These are phyloP conservation scores for Scaptomyza hsui DNA, from an alignment of 1,140 invertebrate species.

Conservation along the genomic window DNA sequence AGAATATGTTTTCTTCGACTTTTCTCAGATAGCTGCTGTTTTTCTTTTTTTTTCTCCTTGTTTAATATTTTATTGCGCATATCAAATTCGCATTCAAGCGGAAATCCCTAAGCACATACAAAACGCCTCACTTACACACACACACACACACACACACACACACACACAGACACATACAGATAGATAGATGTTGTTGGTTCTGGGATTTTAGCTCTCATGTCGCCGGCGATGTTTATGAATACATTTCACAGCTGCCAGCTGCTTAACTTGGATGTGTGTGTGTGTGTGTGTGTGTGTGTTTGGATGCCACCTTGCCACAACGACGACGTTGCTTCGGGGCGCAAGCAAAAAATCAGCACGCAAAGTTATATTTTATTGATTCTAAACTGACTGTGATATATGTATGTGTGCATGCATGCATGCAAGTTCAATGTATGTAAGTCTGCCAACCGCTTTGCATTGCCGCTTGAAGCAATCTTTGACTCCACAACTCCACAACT, in stretches of 20 bases:
- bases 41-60: not conserved
- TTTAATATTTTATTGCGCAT: constrained; percentile 82
- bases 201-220: constrained; percentile 58
- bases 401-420: constrained; percentile 6
- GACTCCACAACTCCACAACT: not conserved
- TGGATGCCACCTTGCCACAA: constrained; percentile 59
- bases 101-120: constrained; percentile 77
- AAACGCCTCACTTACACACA: constrained; percentile 47
- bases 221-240: constrained; percentile 77
- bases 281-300: constrained; percentile 2
- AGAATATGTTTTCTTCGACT: not conserved
- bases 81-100: constrained; percentile 80
- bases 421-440: no score
- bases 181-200: constrained; percentile 70
- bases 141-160: constrained; percentile 7
- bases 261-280: constrained; percentile 5
- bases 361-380: constrained; percentile 82
- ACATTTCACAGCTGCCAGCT: constrained; percentile 56
- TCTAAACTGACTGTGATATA: constrained; percentile 77
- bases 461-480: not conserved
- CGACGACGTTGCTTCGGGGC: constrained; percentile 39
- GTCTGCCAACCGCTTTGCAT: not conserved
- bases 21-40: no score
- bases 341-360: constrained; percentile 71
- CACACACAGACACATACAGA: constrained; percentile 1